A percentile compares a stretch with the other conserved stretches of the same genome.
Evolutionary conservation across 1,140 invertebrate genomes (phyloP).

Genomic region (Drosophila navojoa): DNA sequence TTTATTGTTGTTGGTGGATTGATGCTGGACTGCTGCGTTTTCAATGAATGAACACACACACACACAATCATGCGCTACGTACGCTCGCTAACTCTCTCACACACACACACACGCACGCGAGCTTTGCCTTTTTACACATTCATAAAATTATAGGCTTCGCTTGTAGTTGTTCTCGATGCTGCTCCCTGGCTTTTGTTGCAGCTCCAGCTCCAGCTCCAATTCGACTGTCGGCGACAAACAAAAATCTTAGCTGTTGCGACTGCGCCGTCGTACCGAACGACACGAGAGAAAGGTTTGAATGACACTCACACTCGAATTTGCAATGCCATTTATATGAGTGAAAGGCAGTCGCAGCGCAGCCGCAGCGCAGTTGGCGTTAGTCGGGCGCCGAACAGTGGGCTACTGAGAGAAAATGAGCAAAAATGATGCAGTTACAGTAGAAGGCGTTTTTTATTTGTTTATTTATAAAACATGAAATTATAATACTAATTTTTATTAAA

Average conservation of each 20-base stretch:
- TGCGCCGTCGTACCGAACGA: constrained; percentile 38
- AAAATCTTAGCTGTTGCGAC: constrained; percentile 26
- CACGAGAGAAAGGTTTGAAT: constrained; percentile 83
- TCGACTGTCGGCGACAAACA: constrained; percentile 42
- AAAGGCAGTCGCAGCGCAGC: constrained; percentile 69
- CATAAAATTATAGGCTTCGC: constrained; percentile 65
- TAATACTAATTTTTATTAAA: too few species aligned
- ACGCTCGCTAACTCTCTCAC: constrained; percentile 29
- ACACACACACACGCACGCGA: constrained; percentile 42
- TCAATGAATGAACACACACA: constrained; percentile 70
- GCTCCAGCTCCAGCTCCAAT: constrained; percentile 38
- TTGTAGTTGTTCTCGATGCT: constrained; percentile 40
- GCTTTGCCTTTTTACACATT: constrained; percentile 59
- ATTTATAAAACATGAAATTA: too few species aligned
- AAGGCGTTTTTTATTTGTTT: not conserved
- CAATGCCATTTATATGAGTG: constrained; percentile 83
- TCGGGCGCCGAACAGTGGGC: constrained; percentile 50
- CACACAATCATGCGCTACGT: constrained; percentile 26
- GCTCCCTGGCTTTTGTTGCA: constrained; percentile 45
- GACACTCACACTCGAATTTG: constrained; percentile 72
- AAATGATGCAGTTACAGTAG: not conserved
- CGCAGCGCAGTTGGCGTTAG: constrained; percentile 51
- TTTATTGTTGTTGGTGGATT: constrained; percentile 42
- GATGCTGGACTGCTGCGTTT: constrained; percentile 32
- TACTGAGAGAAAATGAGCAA: not conserved